Evolutionary conservation across 2,797 vertebrate species (phyloP).

Genomic region (Mormyrus proboscirostris): DNA sequence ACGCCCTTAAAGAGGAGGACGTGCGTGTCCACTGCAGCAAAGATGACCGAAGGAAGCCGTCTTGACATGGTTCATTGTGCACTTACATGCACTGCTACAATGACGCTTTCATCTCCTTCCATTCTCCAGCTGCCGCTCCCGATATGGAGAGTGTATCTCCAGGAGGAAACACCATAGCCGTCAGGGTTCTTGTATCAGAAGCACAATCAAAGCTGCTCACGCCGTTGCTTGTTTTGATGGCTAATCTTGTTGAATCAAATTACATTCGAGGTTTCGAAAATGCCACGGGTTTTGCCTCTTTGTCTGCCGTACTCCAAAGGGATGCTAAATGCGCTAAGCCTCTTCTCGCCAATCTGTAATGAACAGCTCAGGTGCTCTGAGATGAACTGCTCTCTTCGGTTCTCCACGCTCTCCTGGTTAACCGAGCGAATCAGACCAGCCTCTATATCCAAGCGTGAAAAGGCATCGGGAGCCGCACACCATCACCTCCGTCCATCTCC

Average conservation of each 20-base stretch:
- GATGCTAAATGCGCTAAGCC: not conserved
- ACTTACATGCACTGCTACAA: not conserved
- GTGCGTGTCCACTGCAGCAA: not conserved
- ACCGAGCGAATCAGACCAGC: not conserved
- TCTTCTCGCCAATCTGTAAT: not conserved
- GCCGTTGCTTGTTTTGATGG: not conserved
- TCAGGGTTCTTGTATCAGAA: not conserved
- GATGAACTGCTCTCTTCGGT: not conserved
- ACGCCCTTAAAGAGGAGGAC: not conserved
- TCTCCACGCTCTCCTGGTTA: not conserved
- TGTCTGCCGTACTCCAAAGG: not conserved
- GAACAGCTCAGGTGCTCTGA: not conserved
- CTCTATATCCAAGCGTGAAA: not conserved
- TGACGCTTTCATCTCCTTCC: not conserved
- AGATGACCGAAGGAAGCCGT: not conserved
- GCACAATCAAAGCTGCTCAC: not conserved
- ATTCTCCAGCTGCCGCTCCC: not conserved
- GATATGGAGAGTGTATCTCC: not conserved
- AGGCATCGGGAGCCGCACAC: not conserved
- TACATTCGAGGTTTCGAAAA: not conserved
- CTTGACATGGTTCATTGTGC: not conserved
- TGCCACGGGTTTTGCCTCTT: not conserved
- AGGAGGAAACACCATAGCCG: not conserved
- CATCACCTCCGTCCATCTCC: not conserved
- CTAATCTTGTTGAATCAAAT: conserved; percentile 1